These are phyloP conservation scores for Falco rusticolus DNA, from an alignment of 2,797 vertebrate genomes.

Conservation along the genomic window DNA sequence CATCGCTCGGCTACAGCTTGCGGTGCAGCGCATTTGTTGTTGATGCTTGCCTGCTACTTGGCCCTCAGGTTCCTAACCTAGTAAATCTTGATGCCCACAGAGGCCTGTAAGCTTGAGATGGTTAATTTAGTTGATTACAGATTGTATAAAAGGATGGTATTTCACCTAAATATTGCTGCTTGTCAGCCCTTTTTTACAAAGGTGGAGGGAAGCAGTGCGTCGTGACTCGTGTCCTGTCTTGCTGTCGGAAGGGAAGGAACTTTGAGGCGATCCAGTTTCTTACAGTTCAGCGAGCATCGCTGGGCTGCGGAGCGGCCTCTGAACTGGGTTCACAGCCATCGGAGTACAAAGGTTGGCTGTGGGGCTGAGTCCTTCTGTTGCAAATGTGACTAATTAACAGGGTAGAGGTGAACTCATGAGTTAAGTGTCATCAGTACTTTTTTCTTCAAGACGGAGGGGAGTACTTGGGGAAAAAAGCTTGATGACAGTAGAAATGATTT, in stretches of 20 bases:
- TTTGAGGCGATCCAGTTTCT: not conserved
- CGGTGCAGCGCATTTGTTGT: fast-evolving
- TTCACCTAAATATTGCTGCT: not conserved
- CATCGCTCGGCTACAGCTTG: not conserved
- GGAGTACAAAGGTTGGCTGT: conserved; percentile 75
- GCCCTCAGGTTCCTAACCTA: not conserved
- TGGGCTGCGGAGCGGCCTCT: conserved; percentile 33
- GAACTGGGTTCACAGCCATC: conserved; percentile 7
- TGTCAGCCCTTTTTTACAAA: not conserved
- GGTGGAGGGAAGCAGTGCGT: not conserved
- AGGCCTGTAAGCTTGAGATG: not conserved
- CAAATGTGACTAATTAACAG: conserved; percentile 69
- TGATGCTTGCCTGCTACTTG: not conserved
- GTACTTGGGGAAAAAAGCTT: not conserved
- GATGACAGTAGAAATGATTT: not conserved
- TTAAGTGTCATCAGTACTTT: not conserved
- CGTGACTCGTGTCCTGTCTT: not conserved
- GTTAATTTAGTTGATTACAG: not conserved
- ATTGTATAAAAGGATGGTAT: not conserved
- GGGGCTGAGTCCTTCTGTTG: not conserved
- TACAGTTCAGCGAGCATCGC: not conserved
- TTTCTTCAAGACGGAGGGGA: not conserved
- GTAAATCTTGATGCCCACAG: not conserved
- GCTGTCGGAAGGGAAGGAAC: not conserved
- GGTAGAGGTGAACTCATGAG: not conserved